Evolutionary conservation across 2,797 vertebrate genomes (phyloP), one percentile per base, ranked within the genome.

Genomic region (Anabacerthia variegaticeps): DNA sequence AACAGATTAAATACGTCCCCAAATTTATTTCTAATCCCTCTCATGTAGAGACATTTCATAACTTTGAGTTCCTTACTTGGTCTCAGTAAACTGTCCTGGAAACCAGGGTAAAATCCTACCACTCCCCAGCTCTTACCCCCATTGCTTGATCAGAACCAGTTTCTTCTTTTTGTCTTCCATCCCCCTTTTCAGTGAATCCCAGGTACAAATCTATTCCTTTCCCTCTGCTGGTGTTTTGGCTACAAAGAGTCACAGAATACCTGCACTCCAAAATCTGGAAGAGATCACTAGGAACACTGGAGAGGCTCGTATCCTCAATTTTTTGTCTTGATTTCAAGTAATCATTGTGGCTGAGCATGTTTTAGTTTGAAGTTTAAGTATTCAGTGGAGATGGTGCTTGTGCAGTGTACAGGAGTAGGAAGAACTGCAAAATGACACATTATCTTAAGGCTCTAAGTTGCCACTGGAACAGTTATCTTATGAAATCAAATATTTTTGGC

Each of bases 401-500:
- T 23, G 39, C 12, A 27, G 36, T 8, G 22, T 24, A 34, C 18
- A 54, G 14, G 6, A 80, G 14, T n/a, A 66, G 68, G 6, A 62
- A 41, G 54, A 92, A 52, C 0, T 86, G 66, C 34, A 77, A 86
- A 87, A 92, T 36, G 3, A 62, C 62, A 79, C 2, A 44, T 66
- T 16, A 58, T 86, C 0, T 65, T 24, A 68, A 81, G 34, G 41
- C n/a, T 58, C 28, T 32, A 66, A 74, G 16, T 74, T 91, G 59
- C 27, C 71, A 61, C 22, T 34, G 6, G 46, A 76, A 54, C 18
- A 56, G 32, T 14, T 46, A 39, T 66, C 26, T 73, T 83, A 67
- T 78, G 69, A 94, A 95, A 96, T 81, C 21, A 95, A 62, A 26
- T 83, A n/a, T 8, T 63, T 72, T 66, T 88, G 37, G 39, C 13